phyloP scores from a whole-genome alignment of 2,888 invertebrate species.

The Lochmaea capreae region DNA sequence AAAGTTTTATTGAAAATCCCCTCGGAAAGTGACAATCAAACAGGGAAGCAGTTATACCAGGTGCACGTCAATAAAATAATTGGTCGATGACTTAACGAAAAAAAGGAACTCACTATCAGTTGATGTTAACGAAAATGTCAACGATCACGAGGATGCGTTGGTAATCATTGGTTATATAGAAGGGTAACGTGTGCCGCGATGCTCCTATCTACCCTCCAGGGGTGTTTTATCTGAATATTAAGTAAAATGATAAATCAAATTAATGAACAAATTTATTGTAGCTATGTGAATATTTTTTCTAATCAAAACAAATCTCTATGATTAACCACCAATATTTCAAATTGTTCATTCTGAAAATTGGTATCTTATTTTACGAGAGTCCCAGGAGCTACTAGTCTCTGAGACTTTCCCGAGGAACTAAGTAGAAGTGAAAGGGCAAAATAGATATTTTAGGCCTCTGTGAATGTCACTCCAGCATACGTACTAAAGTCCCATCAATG shows the following conservation, averaged over 20 bases:
- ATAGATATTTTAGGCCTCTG: no score
- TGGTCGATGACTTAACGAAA: conserved; percentile 63
- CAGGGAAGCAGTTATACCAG: conserved; percentile 46
- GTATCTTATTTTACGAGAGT: no score
- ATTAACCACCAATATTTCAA: no score
- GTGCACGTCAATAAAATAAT: conserved; percentile 57
- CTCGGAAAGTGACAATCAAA: conserved; percentile 41
- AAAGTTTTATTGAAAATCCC: conserved; percentile 26
- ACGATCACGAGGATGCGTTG: conserved; percentile 60
- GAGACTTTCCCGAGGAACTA: no score
- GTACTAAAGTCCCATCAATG: no score
- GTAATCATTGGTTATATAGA: conserved; percentile 60
- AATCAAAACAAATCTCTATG: no score
- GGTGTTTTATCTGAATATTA: not conserved
- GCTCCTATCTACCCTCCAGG: conserved; percentile 1
- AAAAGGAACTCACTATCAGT: conserved; percentile 57
- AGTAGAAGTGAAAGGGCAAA: no score
- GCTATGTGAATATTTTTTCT: no score
- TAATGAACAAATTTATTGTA: no score
- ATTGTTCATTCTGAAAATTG: no score
- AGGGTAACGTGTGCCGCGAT: conserved; percentile 42
- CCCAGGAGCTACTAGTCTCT: no score
- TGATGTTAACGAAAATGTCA: conserved; percentile 58
- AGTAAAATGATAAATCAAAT: not conserved
- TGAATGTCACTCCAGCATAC: no score